Percentiles rank a stretch among this genome's conserved stretches.
These are phyloP conservation scores for Gephyroberyx darwinii DNA, from an alignment of 2,797 vertebrate species.

Conservation along the genomic window DNA sequence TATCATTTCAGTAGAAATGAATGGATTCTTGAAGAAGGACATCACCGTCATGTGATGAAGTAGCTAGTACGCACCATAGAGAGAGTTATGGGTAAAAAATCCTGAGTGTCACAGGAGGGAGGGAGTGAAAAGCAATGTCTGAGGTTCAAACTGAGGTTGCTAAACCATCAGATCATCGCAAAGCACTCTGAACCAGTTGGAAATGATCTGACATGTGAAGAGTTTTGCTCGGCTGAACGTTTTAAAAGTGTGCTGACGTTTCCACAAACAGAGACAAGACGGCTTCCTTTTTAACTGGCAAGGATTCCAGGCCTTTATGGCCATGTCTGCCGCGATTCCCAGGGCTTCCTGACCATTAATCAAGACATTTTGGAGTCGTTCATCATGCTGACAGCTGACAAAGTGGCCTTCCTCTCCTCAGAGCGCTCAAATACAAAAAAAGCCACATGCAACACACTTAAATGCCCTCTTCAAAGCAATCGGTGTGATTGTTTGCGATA, in stretches of 20 bases:
- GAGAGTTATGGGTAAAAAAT: constrained; percentile 41
- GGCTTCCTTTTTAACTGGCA: neutral
- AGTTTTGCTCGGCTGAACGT: constrained; percentile 7
- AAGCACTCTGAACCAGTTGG: neutral
- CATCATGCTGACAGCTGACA: constrained; percentile 60
- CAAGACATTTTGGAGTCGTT: constrained; percentile 47
- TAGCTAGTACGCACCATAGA: constrained; percentile 2
- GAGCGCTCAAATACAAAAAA: neutral
- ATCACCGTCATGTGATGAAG: constrained; percentile 11
- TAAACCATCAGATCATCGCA: constrained; percentile 21
- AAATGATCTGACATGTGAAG: constrained; percentile 13
- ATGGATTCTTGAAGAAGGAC: neutral
- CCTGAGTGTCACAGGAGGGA: constrained; percentile 37
- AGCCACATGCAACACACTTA: neutral
- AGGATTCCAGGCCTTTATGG: constrained; percentile 25
- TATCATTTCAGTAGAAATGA: neutral
- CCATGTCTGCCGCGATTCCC: constrained; percentile 26
- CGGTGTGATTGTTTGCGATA: neutral
- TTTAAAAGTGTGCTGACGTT: constrained; percentile 30
- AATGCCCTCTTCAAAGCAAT: neutral
- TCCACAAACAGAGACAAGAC: constrained; percentile 10
- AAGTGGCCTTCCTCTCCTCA: constrained; percentile 25
- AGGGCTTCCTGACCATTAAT: constrained; percentile 61
- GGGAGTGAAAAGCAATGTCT: constrained; percentile 61
- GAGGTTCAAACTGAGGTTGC: constrained; percentile 56